phyloP scores from a whole-genome alignment of 2,797 vertebrate genomes.

The Phylloscopus collybita region DNA sequence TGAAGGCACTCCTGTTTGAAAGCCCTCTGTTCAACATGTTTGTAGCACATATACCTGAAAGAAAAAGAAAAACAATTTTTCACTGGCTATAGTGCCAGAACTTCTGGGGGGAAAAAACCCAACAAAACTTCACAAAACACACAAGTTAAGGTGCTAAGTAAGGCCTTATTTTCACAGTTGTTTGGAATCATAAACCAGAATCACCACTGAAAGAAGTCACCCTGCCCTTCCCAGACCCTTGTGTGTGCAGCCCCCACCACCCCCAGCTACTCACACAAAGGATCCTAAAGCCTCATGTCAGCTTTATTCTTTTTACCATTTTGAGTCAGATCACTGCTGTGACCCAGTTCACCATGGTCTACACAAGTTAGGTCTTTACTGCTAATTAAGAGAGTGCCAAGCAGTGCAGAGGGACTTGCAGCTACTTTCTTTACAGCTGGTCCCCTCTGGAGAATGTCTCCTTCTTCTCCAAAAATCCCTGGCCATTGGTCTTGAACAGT shows the following conservation, averaged over 20 bases:
- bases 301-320: not conserved
- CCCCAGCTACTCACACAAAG: not conserved
- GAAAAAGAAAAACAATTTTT: not conserved
- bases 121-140: not conserved
- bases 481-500: not conserved
- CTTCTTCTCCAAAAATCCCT: not conserved
- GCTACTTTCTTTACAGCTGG: not conserved
- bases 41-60: not conserved
- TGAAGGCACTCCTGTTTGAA: not conserved
- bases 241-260: not conserved
- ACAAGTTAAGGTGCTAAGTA: not conserved
- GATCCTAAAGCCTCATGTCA: not conserved
- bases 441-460: not conserved
- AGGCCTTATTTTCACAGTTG: not conserved
- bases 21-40: not conserved
- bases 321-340: not conserved
- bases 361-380: not conserved
- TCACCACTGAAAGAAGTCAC: not conserved
- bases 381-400: not conserved
- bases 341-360: not conserved
- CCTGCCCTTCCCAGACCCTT: not conserved
- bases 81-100: not conserved
- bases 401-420: not conserved
- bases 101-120: accelerated
- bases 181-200: not conserved